Percentiles rank a stretch among this genome's conserved stretches.
These are phyloP conservation scores for Erebia epiphron DNA, from an alignment of 2,888 invertebrate genomes.

Conservation along the genomic window DNA sequence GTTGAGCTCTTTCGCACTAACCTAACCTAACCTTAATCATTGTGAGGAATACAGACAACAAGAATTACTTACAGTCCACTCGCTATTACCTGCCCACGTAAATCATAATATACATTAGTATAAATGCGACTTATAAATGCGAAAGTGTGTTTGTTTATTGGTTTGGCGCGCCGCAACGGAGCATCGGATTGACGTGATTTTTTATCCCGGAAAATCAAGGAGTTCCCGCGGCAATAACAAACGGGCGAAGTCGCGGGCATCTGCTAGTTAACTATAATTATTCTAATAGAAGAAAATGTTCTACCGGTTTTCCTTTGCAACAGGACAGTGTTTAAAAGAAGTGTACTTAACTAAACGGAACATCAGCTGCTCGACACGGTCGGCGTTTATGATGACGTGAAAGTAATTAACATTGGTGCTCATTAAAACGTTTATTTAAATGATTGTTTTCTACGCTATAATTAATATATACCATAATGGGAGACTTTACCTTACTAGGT, in stretches of 20 bases:
- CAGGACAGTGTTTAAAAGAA: slow-evolving; percentile 5
- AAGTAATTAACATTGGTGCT: neutral
- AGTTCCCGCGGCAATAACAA: too few species aligned
- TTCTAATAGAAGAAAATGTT: slow-evolving; percentile 31
- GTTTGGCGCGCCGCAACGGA: too few species aligned
- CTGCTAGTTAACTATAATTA: slow-evolving; percentile 34
- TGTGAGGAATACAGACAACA: slow-evolving; percentile 20
- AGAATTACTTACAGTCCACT: slow-evolving; percentile 27
- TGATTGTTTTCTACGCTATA: neutral
- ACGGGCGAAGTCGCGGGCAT: too few species aligned
- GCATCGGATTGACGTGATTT: too few species aligned
- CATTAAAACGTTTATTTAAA: slow-evolving; percentile 4
- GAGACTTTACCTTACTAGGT: too few species aligned
- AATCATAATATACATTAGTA: too few species aligned
- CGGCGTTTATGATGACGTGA: slow-evolving; percentile 5
- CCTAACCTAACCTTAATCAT: too few species aligned
- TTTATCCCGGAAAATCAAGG: too few species aligned
- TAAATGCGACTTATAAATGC: too few species aligned
- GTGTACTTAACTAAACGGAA: neutral
- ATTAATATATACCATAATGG: neutral
- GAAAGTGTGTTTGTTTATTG: too few species aligned
- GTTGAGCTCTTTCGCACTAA: too few species aligned
- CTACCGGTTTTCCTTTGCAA: slow-evolving; percentile 28
- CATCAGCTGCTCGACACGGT: neutral
- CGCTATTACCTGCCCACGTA: slow-evolving; percentile 27